These are phyloP conservation scores for Stichopus horrens DNA, from an alignment of 53 echinoderm and acorn worm genomes.

Conservation along the genomic window DNA sequence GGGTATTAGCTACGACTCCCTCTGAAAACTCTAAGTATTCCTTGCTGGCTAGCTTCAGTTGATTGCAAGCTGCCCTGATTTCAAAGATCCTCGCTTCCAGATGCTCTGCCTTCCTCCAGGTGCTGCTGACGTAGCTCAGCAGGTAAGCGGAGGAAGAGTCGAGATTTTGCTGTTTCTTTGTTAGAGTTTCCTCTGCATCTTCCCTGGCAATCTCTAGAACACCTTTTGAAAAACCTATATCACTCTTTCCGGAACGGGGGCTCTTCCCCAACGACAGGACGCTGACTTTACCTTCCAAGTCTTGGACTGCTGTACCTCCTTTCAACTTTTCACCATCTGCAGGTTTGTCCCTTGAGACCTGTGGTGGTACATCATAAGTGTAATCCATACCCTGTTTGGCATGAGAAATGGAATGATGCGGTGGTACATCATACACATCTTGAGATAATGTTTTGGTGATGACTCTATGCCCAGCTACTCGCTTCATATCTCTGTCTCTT, in stretches of 20 bases:
- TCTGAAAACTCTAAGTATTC: constrained; percentile 90
- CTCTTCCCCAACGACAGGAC: constrained; percentile 26
- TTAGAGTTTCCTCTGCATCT: constrained; percentile 85
- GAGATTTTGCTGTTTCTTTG: constrained; percentile 79
- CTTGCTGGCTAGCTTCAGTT: constrained; percentile 79
- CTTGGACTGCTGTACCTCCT: constrained; percentile 51
- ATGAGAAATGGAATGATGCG: constrained; percentile 41
- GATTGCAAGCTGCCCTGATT: constrained; percentile 87
- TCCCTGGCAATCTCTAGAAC: constrained; percentile 73
- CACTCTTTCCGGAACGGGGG: neutral
- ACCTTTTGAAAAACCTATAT: constrained; percentile 45
- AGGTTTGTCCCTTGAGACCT: constrained; percentile 85
- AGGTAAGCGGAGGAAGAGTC: constrained; percentile 83
- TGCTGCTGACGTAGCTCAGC: constrained; percentile 95
- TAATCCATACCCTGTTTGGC: constrained; percentile 61
- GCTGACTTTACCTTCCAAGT: constrained; percentile 51
- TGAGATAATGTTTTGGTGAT: constrained; percentile 45
- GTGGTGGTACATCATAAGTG: constrained; percentile 94
- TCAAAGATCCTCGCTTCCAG: constrained; percentile 80
- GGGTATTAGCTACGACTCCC: constrained; percentile 65
- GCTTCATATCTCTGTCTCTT: constrained; percentile 28
- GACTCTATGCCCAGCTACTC: constrained; percentile 27
- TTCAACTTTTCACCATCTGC: constrained; percentile 42
- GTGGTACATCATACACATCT: constrained; percentile 84
- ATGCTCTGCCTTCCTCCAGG: constrained; percentile 73